Evolutionary conservation across 2,888 invertebrate genomes (phyloP), one percentile per base, ranked within the genome.

Genomic region (Serrognathus titanus): DNA sequence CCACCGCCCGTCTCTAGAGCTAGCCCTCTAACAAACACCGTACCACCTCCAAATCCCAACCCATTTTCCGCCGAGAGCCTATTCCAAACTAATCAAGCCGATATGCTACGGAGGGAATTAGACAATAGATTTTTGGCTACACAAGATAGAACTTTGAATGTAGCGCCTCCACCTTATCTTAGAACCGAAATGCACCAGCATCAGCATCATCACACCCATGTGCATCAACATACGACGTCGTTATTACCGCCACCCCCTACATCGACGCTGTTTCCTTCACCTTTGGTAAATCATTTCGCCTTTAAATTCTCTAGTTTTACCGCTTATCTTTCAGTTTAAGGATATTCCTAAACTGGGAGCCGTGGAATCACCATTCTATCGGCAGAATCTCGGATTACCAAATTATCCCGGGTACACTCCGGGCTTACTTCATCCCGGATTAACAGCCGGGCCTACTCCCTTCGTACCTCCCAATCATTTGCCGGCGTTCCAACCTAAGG

Each of bases 131-230:
- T 95, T 80, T 82, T 95, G 73, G 93, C 94, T 68, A 90, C 92
- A 51, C 89, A 90, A 75, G 91, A 91, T 69, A 82, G 89, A 64
- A 79, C 77, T 57, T 77, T 82, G 52, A 80, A 83, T 59, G 75
- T 78, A 57, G 78, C 72, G 60, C 79, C 76, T 57, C 78, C 75
- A 62, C 77, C 73, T 51, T 55, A 58, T 68, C 82, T 89, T 72
- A 85, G 91, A 71, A 92, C 92, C 50, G 94, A 92, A 81, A 88
- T 93, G 85, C 94, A 93, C 78, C 93, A 93, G 80, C 94, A 94
- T 81, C 93, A 92, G 78, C 94, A 94, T 79, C 93, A 94, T 74
- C 94, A 93, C 77, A 92, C 92, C 52, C 92, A 93, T 78, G 89
- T 94, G 71, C 94, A 93, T 81, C 92, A 92, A 73, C 91, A 92